Evolutionary conservation across 2,113 vertebrate species (phyloP).

Genomic region (Grantiella picta): DNA sequence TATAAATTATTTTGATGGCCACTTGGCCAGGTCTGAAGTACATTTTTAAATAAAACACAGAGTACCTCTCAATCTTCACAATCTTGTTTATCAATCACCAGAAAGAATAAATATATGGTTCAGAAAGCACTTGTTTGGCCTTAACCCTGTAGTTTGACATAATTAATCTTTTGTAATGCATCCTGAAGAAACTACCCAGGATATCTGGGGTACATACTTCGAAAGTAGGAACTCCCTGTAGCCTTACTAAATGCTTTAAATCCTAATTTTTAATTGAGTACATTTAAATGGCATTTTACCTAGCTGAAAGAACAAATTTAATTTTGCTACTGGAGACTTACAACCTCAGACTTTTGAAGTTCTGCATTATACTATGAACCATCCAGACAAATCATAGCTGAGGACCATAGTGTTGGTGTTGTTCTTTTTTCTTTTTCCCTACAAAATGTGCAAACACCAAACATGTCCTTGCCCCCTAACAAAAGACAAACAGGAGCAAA

Average conservation of each 20-base stretch:
- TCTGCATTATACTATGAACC: neutral
- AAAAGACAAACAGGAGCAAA: neutral
- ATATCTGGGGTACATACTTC: neutral
- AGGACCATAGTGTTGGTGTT: neutral
- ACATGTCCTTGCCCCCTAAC: accelerated
- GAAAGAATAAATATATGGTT: neutral
- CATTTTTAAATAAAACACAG: neutral
- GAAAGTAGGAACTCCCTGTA: neutral
- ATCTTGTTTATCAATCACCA: neutral
- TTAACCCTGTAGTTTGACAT: neutral
- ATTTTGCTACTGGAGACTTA: neutral
- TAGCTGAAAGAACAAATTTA: neutral
- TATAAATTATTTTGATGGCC: neutral
- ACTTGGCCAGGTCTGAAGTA: neutral
- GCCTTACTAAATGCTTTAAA: neutral
- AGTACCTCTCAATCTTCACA: neutral
- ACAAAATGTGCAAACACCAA: neutral
- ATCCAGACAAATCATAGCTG: neutral
- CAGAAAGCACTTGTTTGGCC: neutral
- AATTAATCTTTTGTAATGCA: neutral
- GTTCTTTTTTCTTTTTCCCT: accelerated
- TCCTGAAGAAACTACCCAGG: neutral
- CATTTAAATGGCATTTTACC: neutral
- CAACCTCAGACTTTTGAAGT: neutral
- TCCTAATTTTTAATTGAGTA: neutral